Evolutionary conservation across 2,113 vertebrate species (phyloP), one percentile per base, ranked within the genome.

Genomic region (Calypte anna): DNA sequence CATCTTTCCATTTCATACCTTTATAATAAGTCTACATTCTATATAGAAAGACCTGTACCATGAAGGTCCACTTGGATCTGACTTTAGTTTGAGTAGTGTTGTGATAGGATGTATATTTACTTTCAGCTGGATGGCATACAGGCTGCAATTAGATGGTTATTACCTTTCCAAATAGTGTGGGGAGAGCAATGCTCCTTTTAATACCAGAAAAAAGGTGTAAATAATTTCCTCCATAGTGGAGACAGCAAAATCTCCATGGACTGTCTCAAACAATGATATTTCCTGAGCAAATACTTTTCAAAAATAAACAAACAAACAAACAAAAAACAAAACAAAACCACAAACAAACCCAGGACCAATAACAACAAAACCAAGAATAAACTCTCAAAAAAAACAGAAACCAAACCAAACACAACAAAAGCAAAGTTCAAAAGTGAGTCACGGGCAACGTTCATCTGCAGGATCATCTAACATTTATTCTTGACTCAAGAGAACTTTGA

Each of bases 391-490:
- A 46, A 46, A 46, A 6, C 46, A 46, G 7, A 46, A 46, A 16
- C 40, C 40, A 40, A 40, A 40, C 40, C 40, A 40, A 40, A 48
- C 50, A 50, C 11, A 23, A 50, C 19, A 50, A 50, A 23, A 48
- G 8, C n/a, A 81, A 86, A 74, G 67, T 95, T 93, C 23, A 78
- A 43, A 82, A 87, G 84, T 30, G 40, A 68, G 67, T 82, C 72
- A 82, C 15, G 62, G 78, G 67, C 30, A 74, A 69, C 67, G 63
- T 48, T 68, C 50, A 33, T 67, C 69, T 92, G 78, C 81, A 82
- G 69, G 44, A 93, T 22, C 24, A 57, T 78, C 79, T 95, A 58
- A 27, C 93, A 96, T 96, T 95, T 94, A 91, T 94, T 95, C 70
- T 43, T 86, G 87, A 83, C 82, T 96, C 64, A 38, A 67, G 91